Percentiles rank a stretch among this genome's conserved stretches.
phyloP scores from a whole-genome alignment of 2,113 vertebrate species.

The Edolisoma coerulescens region DNA sequence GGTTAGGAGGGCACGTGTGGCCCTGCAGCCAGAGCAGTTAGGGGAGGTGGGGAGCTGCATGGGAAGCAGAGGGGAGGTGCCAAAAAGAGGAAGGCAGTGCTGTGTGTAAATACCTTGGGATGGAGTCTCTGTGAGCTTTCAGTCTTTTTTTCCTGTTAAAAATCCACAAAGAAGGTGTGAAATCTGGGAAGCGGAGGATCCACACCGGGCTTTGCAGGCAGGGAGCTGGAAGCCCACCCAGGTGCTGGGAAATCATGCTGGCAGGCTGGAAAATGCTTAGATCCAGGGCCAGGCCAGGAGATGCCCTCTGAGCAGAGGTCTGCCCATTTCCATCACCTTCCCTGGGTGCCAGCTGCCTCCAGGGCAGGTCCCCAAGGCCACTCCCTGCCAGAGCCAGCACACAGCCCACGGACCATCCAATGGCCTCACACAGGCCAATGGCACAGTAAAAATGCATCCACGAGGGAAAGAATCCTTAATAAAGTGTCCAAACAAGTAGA shows the following conservation, averaged over 20 bases:
- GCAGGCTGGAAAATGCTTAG: not conserved
- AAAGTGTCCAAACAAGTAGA: not conserved
- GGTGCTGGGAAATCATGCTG: not conserved
- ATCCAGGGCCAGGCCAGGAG: not conserved
- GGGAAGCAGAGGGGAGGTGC: slow-evolving; percentile 37
- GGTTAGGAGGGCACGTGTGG: slow-evolving; percentile 23
- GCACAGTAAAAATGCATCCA: not conserved
- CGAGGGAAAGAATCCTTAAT: not conserved
- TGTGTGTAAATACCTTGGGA: slow-evolving; percentile 86
- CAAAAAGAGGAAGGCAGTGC: not conserved
- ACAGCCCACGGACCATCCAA: fast-evolving
- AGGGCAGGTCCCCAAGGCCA: not conserved
- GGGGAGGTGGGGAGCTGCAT: not conserved
- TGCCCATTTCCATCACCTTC: not conserved
- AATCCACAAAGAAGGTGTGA: slow-evolving; percentile 72
- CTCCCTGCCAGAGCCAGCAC: not conserved
- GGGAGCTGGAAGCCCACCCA: not conserved
- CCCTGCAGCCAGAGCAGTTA: slow-evolving; percentile 39
- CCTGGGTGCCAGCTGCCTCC: not conserved
- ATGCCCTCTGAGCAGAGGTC: not conserved
- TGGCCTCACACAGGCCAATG: fast-evolving
- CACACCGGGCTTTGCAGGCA: not conserved
- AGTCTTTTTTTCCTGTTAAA: slow-evolving; percentile 90
- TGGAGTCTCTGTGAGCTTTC: slow-evolving; percentile 84
- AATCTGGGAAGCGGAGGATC: not conserved